phyloP scores from a whole-genome alignment of 2,797 vertebrate species.

The Sebastes jordani region DNA sequence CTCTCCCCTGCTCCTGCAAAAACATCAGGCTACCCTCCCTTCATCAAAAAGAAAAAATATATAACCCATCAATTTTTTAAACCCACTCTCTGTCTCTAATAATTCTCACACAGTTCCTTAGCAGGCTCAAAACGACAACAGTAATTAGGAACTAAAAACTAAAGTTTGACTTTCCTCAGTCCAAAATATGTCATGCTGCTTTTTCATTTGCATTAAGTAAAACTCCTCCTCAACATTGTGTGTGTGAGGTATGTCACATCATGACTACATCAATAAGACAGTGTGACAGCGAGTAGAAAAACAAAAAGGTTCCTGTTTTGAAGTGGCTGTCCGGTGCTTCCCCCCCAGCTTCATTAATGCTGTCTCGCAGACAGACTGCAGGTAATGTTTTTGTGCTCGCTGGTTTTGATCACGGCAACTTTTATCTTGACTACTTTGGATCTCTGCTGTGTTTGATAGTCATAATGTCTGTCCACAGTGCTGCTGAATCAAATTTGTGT shows the following conservation, averaged over 20 bases:
- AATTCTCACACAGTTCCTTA: neutral
- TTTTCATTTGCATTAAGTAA: slow-evolving; percentile 6
- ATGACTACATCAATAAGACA: slow-evolving; percentile 5
- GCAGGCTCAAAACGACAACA: neutral
- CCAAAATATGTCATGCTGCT: neutral
- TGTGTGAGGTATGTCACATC: slow-evolving; percentile 13
- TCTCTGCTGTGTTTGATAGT: slow-evolving; percentile 19
- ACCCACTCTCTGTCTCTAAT: neutral
- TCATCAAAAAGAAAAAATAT: neutral
- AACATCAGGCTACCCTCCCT: neutral
- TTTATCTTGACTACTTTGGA: slow-evolving; percentile 38
- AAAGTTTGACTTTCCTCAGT: neutral
- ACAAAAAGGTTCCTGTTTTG: slow-evolving; percentile 5
- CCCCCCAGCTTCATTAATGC: slow-evolving; percentile 44
- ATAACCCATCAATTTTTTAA: neutral
- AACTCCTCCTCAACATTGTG: neutral
- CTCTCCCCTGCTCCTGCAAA: neutral
- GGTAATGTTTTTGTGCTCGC: slow-evolving; percentile 45
- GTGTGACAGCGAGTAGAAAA: slow-evolving; percentile 10
- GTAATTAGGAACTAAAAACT: neutral
- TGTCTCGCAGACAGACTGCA: slow-evolving; percentile 26
- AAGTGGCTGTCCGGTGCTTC: slow-evolving; percentile 11
- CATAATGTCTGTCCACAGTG: slow-evolving; percentile 8
- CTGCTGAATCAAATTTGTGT: slow-evolving; percentile 14
- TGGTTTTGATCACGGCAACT: slow-evolving; percentile 54